Conservation (phyloP, 2,888 invertebrate species). For the Caenorhabditis sulstoni region DNA sequence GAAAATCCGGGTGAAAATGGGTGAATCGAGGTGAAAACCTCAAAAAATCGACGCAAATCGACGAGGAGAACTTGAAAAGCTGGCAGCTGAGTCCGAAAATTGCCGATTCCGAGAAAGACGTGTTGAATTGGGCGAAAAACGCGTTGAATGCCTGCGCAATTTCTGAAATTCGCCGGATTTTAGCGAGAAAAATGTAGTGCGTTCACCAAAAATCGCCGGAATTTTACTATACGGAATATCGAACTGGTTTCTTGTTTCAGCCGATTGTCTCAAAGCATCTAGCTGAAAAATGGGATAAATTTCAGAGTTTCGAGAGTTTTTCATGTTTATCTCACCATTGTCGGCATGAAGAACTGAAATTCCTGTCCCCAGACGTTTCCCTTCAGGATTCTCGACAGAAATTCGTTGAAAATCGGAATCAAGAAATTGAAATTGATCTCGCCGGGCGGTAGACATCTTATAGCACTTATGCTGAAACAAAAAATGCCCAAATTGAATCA, state of each 20-base stretch:
- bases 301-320: not conserved
- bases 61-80: not conserved
- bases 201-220: too few relatives aligned
- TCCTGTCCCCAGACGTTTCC: not conserved
- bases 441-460: not conserved
- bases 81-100: not conserved
- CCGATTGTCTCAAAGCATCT: not conserved
- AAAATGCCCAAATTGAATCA: too few relatives aligned
- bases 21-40: not conserved
- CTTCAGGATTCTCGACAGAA: not conserved
- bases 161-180: not conserved
- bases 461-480: too few relatives aligned
- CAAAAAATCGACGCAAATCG: slow-evolving; percentile 4
- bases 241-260: not conserved
- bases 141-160: not conserved
- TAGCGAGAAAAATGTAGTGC: not conserved
- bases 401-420: not conserved
- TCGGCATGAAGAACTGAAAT: not conserved
- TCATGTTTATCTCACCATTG: not conserved
- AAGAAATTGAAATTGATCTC: not conserved
- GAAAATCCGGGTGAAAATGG: not conserved
- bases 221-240: too few relatives aligned
- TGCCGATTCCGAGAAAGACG: not conserved
- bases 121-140: not conserved
- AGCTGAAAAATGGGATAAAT: not conserved